Percentiles rank a stretch among this genome's conserved stretches.
Evolutionary conservation across 2,797 vertebrate genomes (phyloP).

Genomic region (Oryzias dopingdopingensis): DNA sequence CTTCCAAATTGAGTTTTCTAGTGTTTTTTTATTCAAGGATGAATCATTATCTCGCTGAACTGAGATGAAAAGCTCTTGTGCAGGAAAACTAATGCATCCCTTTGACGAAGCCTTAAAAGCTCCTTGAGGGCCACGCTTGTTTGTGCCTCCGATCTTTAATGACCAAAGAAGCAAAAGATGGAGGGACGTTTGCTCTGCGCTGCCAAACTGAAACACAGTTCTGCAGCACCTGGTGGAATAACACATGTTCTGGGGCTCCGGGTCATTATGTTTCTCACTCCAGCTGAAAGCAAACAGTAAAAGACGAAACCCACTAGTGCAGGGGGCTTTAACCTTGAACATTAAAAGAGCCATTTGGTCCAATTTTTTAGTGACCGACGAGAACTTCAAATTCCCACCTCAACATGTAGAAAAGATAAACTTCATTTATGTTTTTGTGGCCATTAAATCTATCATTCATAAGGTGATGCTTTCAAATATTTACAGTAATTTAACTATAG

Average conservation of each 20-base stretch:
- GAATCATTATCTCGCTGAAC: slow-evolving; percentile 49
- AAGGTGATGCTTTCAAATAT: too few relatives aligned
- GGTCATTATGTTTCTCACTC: slow-evolving; percentile 9
- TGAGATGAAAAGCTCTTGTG: slow-evolving; percentile 50
- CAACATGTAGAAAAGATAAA: too few relatives aligned
- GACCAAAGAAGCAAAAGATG: slow-evolving; percentile 11
- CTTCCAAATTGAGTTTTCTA: slow-evolving; percentile 44
- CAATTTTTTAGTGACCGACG: too few relatives aligned
- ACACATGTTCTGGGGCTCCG: slow-evolving; percentile 11
- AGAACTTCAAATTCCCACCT: too few relatives aligned
- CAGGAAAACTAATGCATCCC: slow-evolving; percentile 63
- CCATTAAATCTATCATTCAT: too few relatives aligned
- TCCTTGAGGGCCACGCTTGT: slow-evolving; percentile 37
- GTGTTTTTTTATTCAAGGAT: slow-evolving; percentile 40
- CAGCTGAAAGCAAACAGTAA: slow-evolving; percentile 11
- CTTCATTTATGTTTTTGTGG: too few relatives aligned
- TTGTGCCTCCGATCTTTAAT: slow-evolving; percentile 29
- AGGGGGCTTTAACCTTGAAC: too few relatives aligned
- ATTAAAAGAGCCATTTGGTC: too few relatives aligned
- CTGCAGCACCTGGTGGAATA: slow-evolving; percentile 26
- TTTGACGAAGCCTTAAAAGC: slow-evolving; percentile 64
- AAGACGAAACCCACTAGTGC: too few relatives aligned
- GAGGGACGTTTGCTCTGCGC: slow-evolving; percentile 33
- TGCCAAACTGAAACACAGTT: slow-evolving; percentile 44
- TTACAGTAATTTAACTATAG: too few relatives aligned